Evolutionary conservation across 2,888 invertebrate genomes (phyloP).

Genomic region (Mesopsocus fuscifrons): DNA sequence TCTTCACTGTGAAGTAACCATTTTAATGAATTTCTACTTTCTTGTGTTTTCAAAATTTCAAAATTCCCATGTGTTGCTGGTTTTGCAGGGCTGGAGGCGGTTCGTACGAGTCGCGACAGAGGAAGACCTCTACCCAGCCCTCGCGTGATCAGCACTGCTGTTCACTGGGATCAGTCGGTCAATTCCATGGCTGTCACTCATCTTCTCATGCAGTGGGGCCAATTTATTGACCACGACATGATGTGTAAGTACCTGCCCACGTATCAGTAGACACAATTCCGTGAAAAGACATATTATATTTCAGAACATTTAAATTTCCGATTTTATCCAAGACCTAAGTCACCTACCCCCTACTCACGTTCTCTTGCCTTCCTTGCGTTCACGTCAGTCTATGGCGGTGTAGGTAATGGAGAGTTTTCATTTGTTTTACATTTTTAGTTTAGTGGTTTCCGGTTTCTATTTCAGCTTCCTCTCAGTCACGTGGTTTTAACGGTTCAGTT

Average conservation of each 20-base stretch:
- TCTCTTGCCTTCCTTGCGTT: no score
- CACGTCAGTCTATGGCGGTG: background rate
- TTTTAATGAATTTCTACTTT: no score
- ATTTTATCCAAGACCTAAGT: no score
- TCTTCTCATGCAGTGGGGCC: slow-evolving; percentile 82
- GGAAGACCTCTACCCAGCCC: slow-evolving; percentile 44
- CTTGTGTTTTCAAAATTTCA: no score
- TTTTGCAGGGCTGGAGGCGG: slow-evolving; percentile 28
- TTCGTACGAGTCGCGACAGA: slow-evolving; percentile 23
- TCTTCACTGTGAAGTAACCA: no score
- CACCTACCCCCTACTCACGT: no score
- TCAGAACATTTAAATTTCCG: no score
- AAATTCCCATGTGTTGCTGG: no score
- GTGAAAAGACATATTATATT: no score
- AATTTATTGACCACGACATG: slow-evolving; percentile 76
- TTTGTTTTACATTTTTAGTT: no score
- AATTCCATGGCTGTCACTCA: slow-evolving; percentile 50
- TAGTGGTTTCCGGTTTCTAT: no score
- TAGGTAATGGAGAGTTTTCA: background rate
- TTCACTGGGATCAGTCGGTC: slow-evolving; percentile 41
- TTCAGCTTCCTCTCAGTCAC: slow-evolving; percentile 19
- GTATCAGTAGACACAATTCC: no score
- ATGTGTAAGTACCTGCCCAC: slow-evolving; percentile 31
- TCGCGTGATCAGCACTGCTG: slow-evolving; percentile 46
- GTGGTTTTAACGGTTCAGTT: slow-evolving; percentile 52